Conservation (phyloP, 2,888 invertebrate genomes). For the Xestia ashworthii region DNA sequence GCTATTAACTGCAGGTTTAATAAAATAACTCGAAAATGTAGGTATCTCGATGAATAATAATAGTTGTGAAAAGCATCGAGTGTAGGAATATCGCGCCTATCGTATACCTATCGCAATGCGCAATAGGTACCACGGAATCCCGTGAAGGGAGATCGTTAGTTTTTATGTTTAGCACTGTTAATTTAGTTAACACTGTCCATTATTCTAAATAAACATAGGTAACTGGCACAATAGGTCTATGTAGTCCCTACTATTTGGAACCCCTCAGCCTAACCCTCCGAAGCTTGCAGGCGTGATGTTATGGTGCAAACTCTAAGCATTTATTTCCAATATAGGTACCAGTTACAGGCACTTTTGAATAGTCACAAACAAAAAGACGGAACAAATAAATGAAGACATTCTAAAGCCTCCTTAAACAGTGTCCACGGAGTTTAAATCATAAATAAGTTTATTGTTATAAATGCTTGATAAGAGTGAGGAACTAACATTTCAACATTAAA, state of each 20-base stretch:
- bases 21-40: background rate
- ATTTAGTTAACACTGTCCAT: constrained; percentile 3
- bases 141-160: background rate
- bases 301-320: background rate
- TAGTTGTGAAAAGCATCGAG: constrained; percentile 3
- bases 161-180: background rate
- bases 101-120: background rate
- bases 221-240: background rate
- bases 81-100: background rate
- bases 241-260: too few relatives aligned
- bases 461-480: constrained; percentile 3
- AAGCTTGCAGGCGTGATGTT: background rate
- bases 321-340: background rate
- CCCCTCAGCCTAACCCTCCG: background rate
- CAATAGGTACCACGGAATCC: too few relatives aligned
- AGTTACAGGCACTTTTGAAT: background rate
- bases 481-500: constrained; percentile 4
- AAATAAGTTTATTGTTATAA: background rate
- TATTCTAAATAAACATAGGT: background rate
- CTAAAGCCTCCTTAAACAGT: background rate
- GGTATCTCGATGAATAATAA: background rate
- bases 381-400: background rate
- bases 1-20: too few relatives aligned
- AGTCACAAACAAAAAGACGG: background rate
- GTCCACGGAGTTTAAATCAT: background rate